These are phyloP conservation scores for Empis stercorea DNA, from an alignment of 2,888 invertebrate species.

Conservation along the genomic window DNA sequence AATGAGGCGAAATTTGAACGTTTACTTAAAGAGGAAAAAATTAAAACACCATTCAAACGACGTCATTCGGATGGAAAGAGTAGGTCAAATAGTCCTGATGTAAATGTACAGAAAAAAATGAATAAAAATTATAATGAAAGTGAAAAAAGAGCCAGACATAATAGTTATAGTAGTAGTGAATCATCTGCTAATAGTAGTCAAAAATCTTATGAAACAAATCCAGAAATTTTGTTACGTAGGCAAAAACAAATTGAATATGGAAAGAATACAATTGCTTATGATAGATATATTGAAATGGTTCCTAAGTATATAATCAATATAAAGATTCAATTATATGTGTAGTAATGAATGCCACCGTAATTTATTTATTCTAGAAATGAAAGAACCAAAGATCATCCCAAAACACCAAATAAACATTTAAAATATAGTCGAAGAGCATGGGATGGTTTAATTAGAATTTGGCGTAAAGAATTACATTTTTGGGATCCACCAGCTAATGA, in stretches of 20 bases:
- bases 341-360: too few relatives aligned
- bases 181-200: conserved; percentile 18
- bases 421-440: conserved; percentile 88
- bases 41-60: conserved; percentile 34
- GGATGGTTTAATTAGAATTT: conserved; percentile 77
- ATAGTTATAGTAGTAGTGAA: conserved; percentile 24
- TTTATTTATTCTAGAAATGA: conserved; percentile 39
- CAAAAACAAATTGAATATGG: conserved; percentile 94
- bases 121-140: conserved; percentile 4
- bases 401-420: conserved; percentile 74
- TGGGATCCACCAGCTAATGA: conserved; percentile 48
- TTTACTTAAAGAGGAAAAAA: conserved; percentile 30
- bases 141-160: conserved; percentile 27
- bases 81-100: conserved; percentile 27
- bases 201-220: conserved; percentile 52
- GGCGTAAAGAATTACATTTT: conserved; percentile 73
- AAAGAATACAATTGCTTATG: conserved; percentile 81
- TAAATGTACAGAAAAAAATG: conserved; percentile 2
- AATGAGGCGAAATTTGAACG: conserved; percentile 34
- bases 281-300: conserved; percentile 54
- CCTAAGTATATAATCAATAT: conserved; percentile 51
- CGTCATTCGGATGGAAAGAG: conserved; percentile 27
- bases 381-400: conserved; percentile 62
- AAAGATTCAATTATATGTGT: background rate
- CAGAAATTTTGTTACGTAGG: conserved; percentile 54